Evolutionary conservation across 2,113 vertebrate genomes (phyloP), one percentile per base, ranked within the genome.

Genomic region (Phoxinus phoxinus): DNA sequence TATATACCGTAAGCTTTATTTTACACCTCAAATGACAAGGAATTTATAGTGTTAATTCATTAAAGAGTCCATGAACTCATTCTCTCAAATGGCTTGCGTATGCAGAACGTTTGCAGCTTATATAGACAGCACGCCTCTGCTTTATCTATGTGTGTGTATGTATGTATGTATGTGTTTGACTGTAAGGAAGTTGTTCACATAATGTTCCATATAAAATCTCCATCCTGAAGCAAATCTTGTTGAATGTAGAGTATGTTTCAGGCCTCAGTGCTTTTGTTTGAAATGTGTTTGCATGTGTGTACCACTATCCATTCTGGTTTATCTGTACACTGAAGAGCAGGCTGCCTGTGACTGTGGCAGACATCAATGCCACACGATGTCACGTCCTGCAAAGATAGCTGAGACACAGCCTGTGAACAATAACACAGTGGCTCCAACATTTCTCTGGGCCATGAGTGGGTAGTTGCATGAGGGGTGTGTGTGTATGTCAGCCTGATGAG

Each of bases 321-420:
- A 37, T 56, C 46, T 72, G 63, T 72, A 51, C 25, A 48, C 51
- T 83, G 12, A 83, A 72, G 46, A 83, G 48, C 67, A 56, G 13
- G 46, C 81, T 41, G 27, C 48, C 48, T 27, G 32, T 27, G 44
- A 53, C 44, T 32, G 25, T 67, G 27, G 25, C 27, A 48, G 61
- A 69, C 80, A 82, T 69, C 25, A 82, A 23, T 69, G 19, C 19
- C 56, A 46, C n/a, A 48, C 65, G 46, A 46, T 82, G 80, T 69
- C 27, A 53, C 2, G 19, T 82, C 80, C 46, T 82, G 41, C 63
- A 81, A 65, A 51, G 61, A 81, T 81, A 56, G 25, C 17, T 32
- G 61, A 65, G 12, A 67, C 44, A 1, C n/a, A 67, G 41, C 41
- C 37, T 56, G 30, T 56, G 30, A 83, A 58, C 56, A 53, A 83